Evolutionary conservation across 2,888 invertebrate species (phyloP).

Genomic region (Panzeria rudis): DNA sequence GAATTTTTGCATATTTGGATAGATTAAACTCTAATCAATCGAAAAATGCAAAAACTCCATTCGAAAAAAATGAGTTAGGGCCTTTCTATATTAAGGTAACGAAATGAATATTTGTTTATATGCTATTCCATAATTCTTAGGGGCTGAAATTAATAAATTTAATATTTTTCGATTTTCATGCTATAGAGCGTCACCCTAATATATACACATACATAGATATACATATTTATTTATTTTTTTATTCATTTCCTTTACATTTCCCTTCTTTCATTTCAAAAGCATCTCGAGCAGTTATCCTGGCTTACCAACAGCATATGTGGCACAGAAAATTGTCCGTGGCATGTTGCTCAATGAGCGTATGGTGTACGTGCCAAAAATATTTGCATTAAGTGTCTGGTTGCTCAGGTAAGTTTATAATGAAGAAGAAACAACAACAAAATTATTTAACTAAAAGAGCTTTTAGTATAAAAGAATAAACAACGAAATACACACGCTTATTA

Average conservation of each 20-base stretch:
- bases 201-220: background rate
- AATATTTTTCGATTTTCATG: too few species aligned
- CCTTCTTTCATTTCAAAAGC: conserved; percentile 72
- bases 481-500: conserved; percentile 5
- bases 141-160: too few species aligned
- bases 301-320: conserved; percentile 81
- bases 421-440: conserved; percentile 17
- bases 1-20: too few species aligned
- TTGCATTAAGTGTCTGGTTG: conserved; percentile 81
- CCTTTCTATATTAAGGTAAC: too few species aligned
- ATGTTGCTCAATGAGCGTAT: conserved; percentile 81
- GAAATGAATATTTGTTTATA: too few species aligned
- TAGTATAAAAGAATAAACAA: conserved; percentile 6
- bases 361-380: conserved; percentile 82
- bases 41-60: too few species aligned
- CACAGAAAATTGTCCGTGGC: conserved; percentile 81
- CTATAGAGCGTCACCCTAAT: background rate
- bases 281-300: conserved; percentile 82
- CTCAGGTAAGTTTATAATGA: conserved; percentile 77
- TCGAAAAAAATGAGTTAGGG: too few species aligned
- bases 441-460: conserved; percentile 11
- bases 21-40: too few species aligned
- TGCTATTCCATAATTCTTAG: too few species aligned
- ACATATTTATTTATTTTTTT: background rate
- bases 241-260: conserved; percentile 23